These are phyloP conservation scores for Epicampocera succincta DNA, from an alignment of 2,888 invertebrate species.

Conservation along the genomic window DNA sequence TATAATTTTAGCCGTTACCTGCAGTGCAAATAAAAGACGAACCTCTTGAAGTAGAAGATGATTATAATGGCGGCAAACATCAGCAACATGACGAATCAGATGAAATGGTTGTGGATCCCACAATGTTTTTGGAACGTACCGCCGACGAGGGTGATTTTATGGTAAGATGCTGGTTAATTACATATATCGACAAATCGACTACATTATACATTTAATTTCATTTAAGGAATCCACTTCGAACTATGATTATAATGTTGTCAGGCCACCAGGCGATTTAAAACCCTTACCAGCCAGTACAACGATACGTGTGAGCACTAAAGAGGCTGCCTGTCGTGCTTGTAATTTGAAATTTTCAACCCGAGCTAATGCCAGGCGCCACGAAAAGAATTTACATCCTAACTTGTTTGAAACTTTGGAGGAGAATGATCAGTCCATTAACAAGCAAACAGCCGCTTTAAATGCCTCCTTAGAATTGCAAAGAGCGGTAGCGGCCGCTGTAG, in stretches of 20 bases:
- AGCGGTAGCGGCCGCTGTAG: constrained; percentile 74
- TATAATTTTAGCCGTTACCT: constrained; percentile 77
- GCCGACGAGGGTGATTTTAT: constrained; percentile 79
- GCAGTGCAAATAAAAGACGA: constrained; percentile 80
- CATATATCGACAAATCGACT: not conserved
- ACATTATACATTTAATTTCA: not conserved
- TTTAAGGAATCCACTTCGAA: constrained; percentile 60
- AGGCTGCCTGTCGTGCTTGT: constrained; percentile 81
- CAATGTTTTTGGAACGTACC: constrained; percentile 80
- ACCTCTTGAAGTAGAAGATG: constrained; percentile 79
- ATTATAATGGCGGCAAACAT: constrained; percentile 74
- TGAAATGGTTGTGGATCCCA: constrained; percentile 81
- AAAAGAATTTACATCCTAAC: constrained; percentile 81
- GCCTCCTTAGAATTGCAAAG: constrained; percentile 78
- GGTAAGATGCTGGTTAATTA: constrained; percentile 68
- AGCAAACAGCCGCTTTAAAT: constrained; percentile 77
- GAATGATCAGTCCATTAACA: constrained; percentile 76
- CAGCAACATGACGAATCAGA: constrained; percentile 78
- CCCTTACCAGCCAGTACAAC: constrained; percentile 69
- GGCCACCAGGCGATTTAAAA: constrained; percentile 60
- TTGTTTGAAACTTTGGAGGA: constrained; percentile 76
- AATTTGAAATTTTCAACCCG: constrained; percentile 81
- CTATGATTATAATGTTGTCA: constrained; percentile 60
- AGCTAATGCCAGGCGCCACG: constrained; percentile 81
- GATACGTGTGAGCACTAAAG: constrained; percentile 74